Evolutionary conservation across 2,888 invertebrate genomes (phyloP).

Genomic region (Drosophila antonietae): DNA sequence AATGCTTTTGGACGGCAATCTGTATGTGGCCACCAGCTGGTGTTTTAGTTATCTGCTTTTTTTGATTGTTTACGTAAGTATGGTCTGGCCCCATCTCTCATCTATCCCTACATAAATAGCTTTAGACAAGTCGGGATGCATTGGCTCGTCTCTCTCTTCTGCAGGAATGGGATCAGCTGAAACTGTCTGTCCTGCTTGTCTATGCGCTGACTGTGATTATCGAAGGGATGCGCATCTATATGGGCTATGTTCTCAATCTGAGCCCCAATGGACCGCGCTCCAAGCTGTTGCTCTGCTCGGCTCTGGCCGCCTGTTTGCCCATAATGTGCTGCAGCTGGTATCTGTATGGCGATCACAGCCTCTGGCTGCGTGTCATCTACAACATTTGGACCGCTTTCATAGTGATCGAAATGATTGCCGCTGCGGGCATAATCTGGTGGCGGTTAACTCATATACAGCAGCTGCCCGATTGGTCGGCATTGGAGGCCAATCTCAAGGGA

Average conservation of each 20-base stretch:
- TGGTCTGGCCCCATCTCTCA: background rate
- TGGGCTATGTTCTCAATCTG: constrained; percentile 25
- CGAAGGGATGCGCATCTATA: constrained; percentile 30
- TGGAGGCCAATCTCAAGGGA: background rate
- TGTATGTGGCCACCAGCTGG: constrained; percentile 25
- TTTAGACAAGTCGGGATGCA: too few relatives aligned
- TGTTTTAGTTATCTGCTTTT: background rate
- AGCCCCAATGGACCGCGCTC: background rate
- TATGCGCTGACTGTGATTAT: constrained; percentile 12
- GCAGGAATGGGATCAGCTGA: constrained; percentile 4
- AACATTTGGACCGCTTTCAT: constrained; percentile 17
- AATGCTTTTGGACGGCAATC: constrained; percentile 31
- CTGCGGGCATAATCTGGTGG: background rate
- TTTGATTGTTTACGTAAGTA: background rate
- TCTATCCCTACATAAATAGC: too few relatives aligned
- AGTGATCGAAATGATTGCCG: constrained; percentile 4
- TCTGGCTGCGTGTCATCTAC: background rate
- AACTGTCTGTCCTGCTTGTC: background rate
- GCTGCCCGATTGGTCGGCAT: background rate
- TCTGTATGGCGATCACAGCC: background rate
- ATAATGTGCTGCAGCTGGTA: constrained; percentile 11
- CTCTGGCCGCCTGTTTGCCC: background rate
- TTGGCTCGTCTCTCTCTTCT: too few relatives aligned
- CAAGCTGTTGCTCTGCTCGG: background rate
- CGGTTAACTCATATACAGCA: accelerated